Percentiles rank a stretch among this genome's conserved stretches.
phyloP scores from a whole-genome alignment of 2,113 vertebrate genomes.

The Megaceryle torquata region DNA sequence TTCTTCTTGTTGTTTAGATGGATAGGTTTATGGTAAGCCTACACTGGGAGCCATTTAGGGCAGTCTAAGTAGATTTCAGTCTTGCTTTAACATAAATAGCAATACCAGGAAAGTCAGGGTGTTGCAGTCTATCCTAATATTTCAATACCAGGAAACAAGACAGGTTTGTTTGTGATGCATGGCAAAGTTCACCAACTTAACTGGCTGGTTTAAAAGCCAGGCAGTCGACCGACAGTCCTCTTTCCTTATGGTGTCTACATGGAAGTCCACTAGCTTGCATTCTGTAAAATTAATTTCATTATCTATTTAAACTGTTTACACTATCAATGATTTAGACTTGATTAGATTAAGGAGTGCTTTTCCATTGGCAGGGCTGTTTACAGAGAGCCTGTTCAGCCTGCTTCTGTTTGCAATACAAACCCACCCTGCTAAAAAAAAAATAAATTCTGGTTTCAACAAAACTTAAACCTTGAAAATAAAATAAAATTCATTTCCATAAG shows the following conservation, averaged over 20 bases:
- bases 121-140: not conserved
- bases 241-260: not conserved
- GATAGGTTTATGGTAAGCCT: not conserved
- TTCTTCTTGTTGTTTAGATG: not conserved
- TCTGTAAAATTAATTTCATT: not conserved
- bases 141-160: not conserved
- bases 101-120: not conserved
- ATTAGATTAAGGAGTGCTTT: not conserved
- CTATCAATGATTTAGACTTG: not conserved
- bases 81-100: not conserved
- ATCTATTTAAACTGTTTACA: conserved; percentile 4
- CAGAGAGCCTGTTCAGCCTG: not conserved
- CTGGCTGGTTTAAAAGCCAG: not conserved
- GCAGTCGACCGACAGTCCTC: not conserved
- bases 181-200: not conserved
- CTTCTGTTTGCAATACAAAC: not conserved
- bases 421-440: not conserved
- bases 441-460: not conserved
- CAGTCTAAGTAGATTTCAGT: accelerated
- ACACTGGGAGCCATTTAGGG: not conserved
- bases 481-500: not conserved
- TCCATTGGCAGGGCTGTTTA: not conserved
- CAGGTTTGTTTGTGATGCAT: not conserved
- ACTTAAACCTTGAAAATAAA: not conserved
- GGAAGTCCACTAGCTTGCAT: not conserved